These are phyloP conservation scores for Reticulitermes lucifugus DNA, from an alignment of 2,888 invertebrate species.

Conservation along the genomic window DNA sequence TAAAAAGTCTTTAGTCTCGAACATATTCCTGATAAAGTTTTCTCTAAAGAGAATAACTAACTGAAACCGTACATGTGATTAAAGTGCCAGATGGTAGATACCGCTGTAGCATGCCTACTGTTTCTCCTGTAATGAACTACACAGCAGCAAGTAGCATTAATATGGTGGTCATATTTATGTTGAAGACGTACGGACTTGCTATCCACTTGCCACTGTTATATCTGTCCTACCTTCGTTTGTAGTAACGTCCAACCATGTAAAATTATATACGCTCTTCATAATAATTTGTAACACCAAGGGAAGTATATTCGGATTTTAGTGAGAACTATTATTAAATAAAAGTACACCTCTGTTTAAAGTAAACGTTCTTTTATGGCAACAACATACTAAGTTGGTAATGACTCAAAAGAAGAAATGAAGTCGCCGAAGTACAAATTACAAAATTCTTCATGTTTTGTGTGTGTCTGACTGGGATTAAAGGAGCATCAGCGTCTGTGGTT, in stretches of 20 bases:
- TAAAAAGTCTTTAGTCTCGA: not conserved
- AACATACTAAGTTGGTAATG: no score
- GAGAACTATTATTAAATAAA: no score
- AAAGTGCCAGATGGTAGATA: conserved; percentile 30
- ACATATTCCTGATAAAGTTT: not conserved
- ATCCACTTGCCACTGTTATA: not conserved
- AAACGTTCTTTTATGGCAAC: no score
- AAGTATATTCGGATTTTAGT: no score
- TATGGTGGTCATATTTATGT: not conserved
- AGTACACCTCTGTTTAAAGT: no score
- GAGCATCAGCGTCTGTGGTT: no score
- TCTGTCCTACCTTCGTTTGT: not conserved
- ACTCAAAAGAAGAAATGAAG: no score
- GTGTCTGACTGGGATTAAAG: no score
- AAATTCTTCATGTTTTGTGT: no score
- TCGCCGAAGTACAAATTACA: no score
- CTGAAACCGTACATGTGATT: conserved; percentile 8
- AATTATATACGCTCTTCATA: not conserved
- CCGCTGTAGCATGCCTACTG: not conserved
- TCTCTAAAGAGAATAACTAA: not conserved
- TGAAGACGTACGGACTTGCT: not conserved
- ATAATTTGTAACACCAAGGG: not conserved
- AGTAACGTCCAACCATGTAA: not conserved
- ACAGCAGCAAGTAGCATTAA: not conserved
- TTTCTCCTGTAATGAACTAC: not conserved